Conservation (phyloP, 2,888 invertebrate genomes). For the Pinctada fucata region DNA sequence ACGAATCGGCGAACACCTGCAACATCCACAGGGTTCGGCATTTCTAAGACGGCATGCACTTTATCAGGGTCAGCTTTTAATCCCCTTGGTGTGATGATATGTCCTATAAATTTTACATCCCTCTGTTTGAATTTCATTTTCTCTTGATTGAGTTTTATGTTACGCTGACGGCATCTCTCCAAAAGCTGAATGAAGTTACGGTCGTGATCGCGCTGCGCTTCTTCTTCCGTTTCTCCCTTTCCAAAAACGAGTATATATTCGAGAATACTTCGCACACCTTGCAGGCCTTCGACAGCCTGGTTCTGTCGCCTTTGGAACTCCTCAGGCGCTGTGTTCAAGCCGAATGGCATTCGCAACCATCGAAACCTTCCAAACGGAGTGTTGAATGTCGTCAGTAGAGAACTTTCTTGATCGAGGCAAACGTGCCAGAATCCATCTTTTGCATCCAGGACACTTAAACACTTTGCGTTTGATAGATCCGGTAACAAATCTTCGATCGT, state of each 20-base stretch:
- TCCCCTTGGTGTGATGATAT: conserved; percentile 41
- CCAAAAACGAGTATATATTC: conserved; percentile 53
- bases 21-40: conserved; percentile 37
- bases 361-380: too few species aligned
- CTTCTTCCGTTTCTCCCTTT: too few species aligned
- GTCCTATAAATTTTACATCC: conserved; percentile 46
- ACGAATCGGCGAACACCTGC: conserved; percentile 41
- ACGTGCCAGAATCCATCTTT: too few species aligned
- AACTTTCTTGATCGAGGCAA: too few species aligned
- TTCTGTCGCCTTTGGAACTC: too few species aligned
- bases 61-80: conserved; percentile 45
- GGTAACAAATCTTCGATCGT: too few species aligned
- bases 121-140: conserved; percentile 37
- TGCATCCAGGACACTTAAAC: too few species aligned
- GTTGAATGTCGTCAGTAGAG: too few species aligned
- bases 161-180: conserved; percentile 32
- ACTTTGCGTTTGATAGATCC: too few species aligned
- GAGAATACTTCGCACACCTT: conserved; percentile 43
- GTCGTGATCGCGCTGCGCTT: conserved; percentile 41
- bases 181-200: conserved; percentile 31
- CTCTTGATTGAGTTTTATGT: conserved; percentile 46
- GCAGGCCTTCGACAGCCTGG: conserved; percentile 50
- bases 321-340: too few species aligned
- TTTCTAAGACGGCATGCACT: conserved; percentile 41
- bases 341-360: too few species aligned